A percentile compares a stretch with the other conserved stretches of the same genome.
Conservation (phyloP, 2,113 vertebrate species). For the Lamprologus callipterus region DNA sequence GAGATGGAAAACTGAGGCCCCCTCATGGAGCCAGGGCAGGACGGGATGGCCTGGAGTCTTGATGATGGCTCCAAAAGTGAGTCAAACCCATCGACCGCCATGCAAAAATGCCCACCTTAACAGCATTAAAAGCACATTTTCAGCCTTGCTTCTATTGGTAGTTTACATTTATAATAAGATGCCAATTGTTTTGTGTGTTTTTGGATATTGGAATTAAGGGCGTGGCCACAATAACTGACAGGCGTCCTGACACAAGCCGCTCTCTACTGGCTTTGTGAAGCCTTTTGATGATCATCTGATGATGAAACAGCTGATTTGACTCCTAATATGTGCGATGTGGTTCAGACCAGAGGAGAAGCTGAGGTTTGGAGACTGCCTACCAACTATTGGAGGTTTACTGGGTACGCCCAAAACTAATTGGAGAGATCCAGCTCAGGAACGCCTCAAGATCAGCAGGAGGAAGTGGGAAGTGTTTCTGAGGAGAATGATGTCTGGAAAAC, state of each 20-base stretch:
- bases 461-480: not conserved
- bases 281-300: not conserved
- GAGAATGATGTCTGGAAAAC: not conserved
- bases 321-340: rapidly evolving
- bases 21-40: not conserved
- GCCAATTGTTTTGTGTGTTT: not conserved
- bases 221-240: not conserved
- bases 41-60: not conserved
- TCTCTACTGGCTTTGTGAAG: not conserved
- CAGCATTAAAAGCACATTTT: not conserved
- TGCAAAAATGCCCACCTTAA: not conserved
- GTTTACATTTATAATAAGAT: not conserved
- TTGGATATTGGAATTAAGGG: not conserved
- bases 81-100: not conserved
- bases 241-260: rapidly evolving
- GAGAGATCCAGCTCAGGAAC: not conserved
- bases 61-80: not conserved
- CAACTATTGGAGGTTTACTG: not conserved
- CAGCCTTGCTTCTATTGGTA: not conserved
- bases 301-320: not conserved
- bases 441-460: not conserved
- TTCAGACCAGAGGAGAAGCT: not conserved
- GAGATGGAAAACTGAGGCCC: not conserved
- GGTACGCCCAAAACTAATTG: not conserved
- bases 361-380: not conserved